Percentiles rank a stretch among this genome's conserved stretches.
Conservation (phyloP, 2,113 vertebrate species). For the Corydoras maculifer region DNA sequence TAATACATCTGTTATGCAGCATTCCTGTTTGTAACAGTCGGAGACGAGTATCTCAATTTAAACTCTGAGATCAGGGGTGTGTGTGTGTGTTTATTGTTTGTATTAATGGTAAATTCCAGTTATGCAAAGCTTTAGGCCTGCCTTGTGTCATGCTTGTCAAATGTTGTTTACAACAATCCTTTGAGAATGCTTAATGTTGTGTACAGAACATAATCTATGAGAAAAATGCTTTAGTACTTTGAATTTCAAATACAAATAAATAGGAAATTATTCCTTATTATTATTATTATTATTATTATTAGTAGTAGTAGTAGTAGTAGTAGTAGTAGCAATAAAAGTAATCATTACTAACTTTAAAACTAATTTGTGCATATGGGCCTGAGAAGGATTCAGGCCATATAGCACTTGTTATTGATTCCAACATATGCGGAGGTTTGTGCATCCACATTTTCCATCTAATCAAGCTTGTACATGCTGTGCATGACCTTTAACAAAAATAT, state of each 20-base stretch:
- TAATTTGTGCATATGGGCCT: too few relatives aligned
- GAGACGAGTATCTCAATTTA: slow-evolving; percentile 9
- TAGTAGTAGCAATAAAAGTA: neutral
- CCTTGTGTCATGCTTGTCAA: neutral
- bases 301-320: too few relatives aligned
- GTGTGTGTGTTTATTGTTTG: slow-evolving; percentile 11
- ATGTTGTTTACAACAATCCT: slow-evolving; percentile 4
- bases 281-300: too few relatives aligned
- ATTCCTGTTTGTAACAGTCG: neutral
- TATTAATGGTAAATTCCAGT: slow-evolving; percentile 12
- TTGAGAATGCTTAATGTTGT: neutral
- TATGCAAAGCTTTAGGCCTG: neutral
- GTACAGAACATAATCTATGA: neutral
- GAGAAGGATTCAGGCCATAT: too few relatives aligned
- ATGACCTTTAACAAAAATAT: neutral
- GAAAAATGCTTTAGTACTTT: neutral
- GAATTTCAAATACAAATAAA: neutral
- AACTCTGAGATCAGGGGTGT: slow-evolving; percentile 8
- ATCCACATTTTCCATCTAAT: neutral
- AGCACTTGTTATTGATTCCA: too few relatives aligned
- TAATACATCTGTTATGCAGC: slow-evolving; percentile 30
- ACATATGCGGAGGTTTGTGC: too few relatives aligned
- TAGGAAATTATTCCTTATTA: too few relatives aligned
- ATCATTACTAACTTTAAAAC: neutral
- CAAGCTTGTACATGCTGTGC: neutral